phyloP scores from a whole-genome alignment of 2,113 vertebrate species.

The Mesitornis unicolor region DNA sequence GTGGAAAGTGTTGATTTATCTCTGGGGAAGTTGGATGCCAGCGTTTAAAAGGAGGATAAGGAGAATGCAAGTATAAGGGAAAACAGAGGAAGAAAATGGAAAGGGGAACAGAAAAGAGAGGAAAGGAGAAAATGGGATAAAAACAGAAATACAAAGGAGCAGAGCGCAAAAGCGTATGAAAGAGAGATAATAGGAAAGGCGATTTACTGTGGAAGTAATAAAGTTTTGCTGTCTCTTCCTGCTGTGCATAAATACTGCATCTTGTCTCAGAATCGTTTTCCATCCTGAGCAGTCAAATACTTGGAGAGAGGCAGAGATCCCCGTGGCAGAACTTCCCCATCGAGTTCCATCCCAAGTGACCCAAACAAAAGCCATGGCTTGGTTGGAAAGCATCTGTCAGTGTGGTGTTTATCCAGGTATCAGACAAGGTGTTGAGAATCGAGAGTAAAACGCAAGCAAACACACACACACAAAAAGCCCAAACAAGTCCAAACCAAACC shows the following conservation, averaged over 20 bases:
- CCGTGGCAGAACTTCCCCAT: background rate
- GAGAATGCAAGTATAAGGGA: constrained; percentile 40
- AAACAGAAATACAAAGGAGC: background rate
- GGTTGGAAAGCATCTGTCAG: background rate
- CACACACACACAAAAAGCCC: no score
- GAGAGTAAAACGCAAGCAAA: background rate
- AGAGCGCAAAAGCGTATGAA: background rate
- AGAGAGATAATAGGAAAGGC: background rate
- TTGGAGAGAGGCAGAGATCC: background rate
- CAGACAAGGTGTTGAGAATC: background rate
- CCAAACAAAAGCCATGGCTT: background rate
- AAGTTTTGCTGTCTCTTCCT: background rate
- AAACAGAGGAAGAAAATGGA: constrained; percentile 17
- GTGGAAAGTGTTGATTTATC: constrained; percentile 74
- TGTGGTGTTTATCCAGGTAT: background rate
- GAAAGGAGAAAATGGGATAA: constrained; percentile 12
- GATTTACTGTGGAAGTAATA: background rate
- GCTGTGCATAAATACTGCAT: background rate
- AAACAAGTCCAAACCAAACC: background rate
- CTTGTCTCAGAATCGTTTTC: background rate
- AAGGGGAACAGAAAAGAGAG: background rate
- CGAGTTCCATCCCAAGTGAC: background rate
- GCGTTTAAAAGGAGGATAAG: constrained; percentile 63
- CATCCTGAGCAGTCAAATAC: background rate
- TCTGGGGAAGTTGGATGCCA: constrained; percentile 55